Conservation (phyloP, 2,113 vertebrate genomes). For the Cyprinus carpio region DNA sequence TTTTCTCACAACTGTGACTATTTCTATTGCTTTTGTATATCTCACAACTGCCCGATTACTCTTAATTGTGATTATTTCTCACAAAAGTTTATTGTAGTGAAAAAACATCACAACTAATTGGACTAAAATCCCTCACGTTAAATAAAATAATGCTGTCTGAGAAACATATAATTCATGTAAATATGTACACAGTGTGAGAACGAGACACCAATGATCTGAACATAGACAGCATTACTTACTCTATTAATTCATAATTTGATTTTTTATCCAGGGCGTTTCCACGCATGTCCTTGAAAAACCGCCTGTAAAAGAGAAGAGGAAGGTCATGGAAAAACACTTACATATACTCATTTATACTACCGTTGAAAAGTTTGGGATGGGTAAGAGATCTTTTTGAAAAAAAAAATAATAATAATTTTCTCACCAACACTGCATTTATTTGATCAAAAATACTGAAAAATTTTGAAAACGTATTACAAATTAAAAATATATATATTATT, state of each 20-base stretch:
- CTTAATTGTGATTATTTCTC: not conserved
- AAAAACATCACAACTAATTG: not conserved
- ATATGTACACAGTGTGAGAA: not conserved
- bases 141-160: not conserved
- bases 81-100: not conserved
- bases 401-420: not conserved
- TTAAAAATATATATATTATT: not conserved
- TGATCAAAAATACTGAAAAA: not conserved
- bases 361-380: not conserved
- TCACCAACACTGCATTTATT: not conserved
- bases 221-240: constrained; percentile 80
- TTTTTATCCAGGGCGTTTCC: constrained; percentile 98
- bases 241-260: constrained; percentile 97
- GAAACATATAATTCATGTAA: not conserved
- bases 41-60: not conserved
- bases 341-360: not conserved
- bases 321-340: not conserved
- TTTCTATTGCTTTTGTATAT: not conserved
- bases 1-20: not conserved
- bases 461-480: not conserved
- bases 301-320: constrained; percentile 76
- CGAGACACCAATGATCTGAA: not conserved
- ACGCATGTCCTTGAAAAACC: constrained; percentile 96
- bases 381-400: not conserved
- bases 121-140: not conserved